Evolutionary conservation across 2,888 invertebrate genomes (phyloP), one percentile per base, ranked within the genome.

Genomic region (Lagria hirta): DNA sequence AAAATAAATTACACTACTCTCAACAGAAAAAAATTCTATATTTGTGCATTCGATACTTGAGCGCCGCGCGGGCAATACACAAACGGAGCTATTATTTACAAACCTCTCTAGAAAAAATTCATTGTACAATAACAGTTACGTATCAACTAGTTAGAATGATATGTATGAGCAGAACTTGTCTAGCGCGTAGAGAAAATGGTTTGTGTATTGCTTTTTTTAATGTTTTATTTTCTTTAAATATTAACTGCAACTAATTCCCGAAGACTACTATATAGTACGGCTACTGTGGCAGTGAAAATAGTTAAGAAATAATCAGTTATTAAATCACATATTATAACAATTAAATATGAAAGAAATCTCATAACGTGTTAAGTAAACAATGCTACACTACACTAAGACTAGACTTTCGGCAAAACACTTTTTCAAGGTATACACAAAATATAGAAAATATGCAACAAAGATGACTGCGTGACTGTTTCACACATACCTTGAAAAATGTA

Each of bases 261-360:
- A 21, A 26, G 17, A 36, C 30, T 40, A 34, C 32, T n/a, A n/a
- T n/a, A n/a, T n/a, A n/a, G n/a, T n/a, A n/a, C n/a, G n/a, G 48
- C 51, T 57, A 66, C 60, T 57, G 57, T 69, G 69, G 68, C 69
- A 69, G 69, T 68, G 68, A 64, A 67, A 66, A 46, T 8, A 24
- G 12, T 40, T 18, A 34, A 43, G 33, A 41, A 41, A 41, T 27
- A 58, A 49, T 45, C 44, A 50, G 47, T 37, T n/a, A n/a, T n/a
- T n/a, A n/a, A n/a, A n/a, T n/a, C n/a, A n/a, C n/a, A n/a, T n/a
- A n/a, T n/a, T 20, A 34, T 45, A 42, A 26, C 15, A 36, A 35
- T 8, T 8, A 18, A 1, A 35, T 32, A 38, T 17, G 15, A 42
- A 48, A 27, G 27, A 49, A 47, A 18, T 22, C n/a, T n/a, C 28